Base-by-base conservation (phyloP, 2,797 vertebrate genomes). In the Thaleichthys pacificus region DNA sequence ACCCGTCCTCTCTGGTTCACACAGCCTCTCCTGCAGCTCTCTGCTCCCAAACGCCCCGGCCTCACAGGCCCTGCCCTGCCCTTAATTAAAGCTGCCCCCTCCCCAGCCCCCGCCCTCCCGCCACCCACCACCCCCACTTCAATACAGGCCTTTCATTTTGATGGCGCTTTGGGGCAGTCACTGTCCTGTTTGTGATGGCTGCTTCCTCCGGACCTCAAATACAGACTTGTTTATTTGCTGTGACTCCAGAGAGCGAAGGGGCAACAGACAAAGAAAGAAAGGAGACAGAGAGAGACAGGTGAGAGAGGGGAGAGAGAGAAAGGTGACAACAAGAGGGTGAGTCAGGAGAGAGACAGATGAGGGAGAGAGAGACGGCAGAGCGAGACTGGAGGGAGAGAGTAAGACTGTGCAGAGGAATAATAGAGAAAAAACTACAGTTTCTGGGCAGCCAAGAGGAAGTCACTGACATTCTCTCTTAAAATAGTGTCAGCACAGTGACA, bases 11-110 rank as follows among this genome's bases (percentile, higher is more conserved):
- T 22, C n/a, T 66, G 51, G 51, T 54, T 77, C 70, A 0, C 68
- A 19, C 65, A 5, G 5, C 4, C 22, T 8, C 42, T n/a, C 19
- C 28, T 32, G 61, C 61, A 32, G 61, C 28, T 32, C 61, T n/a
- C 32, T 63, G 15, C 30, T 30, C 19, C 3, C 61, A 24, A 11
- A 24, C 3, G n/a, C 21, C 35, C 77, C 71, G 72, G 75, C 84
- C 75, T 77, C 79, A 78, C 84, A 82, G 76, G 78, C 74, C 68
- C 51, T 51, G 78, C 67, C 76, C 79, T 82, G 80, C 84, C 85
- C 82, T 84, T 85, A 88, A 88, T 87, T 87, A 87, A 83, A 82
- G 76, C 80, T 57, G 58, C 67, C 49, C 58, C 77, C 83, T 85
- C 80, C 68, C 82, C 9, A 22, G 73, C 70, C 70, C 77, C 74